phyloP scores from a whole-genome alignment of 1,140 invertebrate genomes.

The Microvelia longipes region DNA sequence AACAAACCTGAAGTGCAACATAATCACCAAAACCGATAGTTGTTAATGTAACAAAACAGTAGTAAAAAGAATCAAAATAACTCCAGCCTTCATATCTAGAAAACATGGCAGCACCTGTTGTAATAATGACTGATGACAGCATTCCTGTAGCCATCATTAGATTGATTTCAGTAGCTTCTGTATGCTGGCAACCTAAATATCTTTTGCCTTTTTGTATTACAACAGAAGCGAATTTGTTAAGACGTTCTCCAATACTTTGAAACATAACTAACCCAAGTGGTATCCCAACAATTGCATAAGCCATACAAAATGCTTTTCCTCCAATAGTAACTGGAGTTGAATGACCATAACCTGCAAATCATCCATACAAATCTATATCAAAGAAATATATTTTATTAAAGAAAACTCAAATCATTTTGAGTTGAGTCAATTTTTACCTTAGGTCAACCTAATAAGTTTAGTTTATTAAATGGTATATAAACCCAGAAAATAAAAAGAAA shows the following conservation, averaged over 20 bases:
- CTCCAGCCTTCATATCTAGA: constrained; percentile 91
- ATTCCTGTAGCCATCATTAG: constrained; percentile 84
- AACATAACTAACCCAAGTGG: constrained; percentile 95
- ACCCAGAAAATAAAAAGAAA: too few relatives aligned
- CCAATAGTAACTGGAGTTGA: constrained; percentile 83
- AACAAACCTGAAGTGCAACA: constrained; percentile 59
- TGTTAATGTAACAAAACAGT: constrained; percentile 98
- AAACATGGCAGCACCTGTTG: constrained; percentile 87
- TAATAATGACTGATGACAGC: constrained; percentile 80
- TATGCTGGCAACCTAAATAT: constrained; percentile 54
- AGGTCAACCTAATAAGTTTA: too few relatives aligned
- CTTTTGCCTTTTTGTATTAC: constrained; percentile 21
- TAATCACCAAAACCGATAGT: constrained; percentile 81
- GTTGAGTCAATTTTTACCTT: too few relatives aligned
- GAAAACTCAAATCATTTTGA: too few relatives aligned
- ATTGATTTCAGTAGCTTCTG: constrained; percentile 81
- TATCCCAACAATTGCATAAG: constrained; percentile 94
- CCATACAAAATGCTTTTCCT: constrained; percentile 90
- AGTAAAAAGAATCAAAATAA: constrained; percentile 97
- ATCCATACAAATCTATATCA: too few relatives aligned
- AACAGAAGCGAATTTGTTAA: constrained; percentile 56
- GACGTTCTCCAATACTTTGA: constrained; percentile 87
- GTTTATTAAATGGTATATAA: too few relatives aligned
- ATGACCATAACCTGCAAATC: constrained; percentile 68
- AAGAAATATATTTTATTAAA: too few relatives aligned